Conservation (phyloP, 2,113 vertebrate species). For the Bothrops jararaca region DNA sequence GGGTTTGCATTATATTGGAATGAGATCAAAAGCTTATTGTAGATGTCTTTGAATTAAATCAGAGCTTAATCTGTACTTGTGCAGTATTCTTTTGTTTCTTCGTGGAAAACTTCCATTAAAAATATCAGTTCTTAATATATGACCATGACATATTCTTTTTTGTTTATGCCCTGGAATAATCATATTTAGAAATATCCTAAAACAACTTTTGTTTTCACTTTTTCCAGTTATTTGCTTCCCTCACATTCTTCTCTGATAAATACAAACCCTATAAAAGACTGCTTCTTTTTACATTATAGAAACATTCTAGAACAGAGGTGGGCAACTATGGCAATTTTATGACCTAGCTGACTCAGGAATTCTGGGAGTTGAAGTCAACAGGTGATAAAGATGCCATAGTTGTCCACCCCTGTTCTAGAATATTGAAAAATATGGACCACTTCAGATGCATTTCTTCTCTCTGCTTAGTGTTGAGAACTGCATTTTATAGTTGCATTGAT, state of each 20-base stretch:
- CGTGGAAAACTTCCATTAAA: not conserved
- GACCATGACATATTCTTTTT: not conserved
- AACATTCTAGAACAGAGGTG: not conserved
- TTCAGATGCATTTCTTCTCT: not conserved
- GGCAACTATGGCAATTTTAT: not conserved
- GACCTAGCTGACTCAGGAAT: not conserved
- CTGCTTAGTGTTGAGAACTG: not conserved
- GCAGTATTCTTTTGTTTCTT: not conserved
- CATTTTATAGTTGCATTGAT: not conserved
- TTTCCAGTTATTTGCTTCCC: not conserved
- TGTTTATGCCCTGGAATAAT: not conserved
- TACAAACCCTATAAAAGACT: not conserved
- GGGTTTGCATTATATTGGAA: not conserved
- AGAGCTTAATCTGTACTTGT: not conserved
- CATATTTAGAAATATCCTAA: not conserved
- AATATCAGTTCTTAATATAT: not conserved
- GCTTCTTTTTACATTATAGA: not conserved
- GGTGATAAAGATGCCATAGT: not conserved
- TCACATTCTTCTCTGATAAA: not conserved
- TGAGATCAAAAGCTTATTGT: not conserved
- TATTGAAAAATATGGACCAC: not conserved
- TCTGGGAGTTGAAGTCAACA: not conserved
- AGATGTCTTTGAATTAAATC: not conserved
- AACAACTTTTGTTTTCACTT: not conserved
- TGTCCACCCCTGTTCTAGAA: not conserved